Percentiles rank a stretch among this genome's conserved stretches.
Conservation (phyloP, 2,888 invertebrate species). For the Mactromeris polynyma region DNA sequence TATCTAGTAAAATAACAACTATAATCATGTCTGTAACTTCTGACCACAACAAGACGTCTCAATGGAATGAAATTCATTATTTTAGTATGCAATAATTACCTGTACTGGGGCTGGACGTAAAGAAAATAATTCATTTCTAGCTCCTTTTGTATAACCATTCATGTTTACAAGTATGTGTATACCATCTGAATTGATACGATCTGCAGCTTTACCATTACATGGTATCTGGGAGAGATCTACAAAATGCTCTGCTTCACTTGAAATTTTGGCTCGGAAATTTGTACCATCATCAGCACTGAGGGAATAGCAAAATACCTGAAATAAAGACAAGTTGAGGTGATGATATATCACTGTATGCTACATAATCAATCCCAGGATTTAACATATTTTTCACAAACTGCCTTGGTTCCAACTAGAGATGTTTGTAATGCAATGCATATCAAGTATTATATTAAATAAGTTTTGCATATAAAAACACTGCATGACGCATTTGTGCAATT, state of each 20-base stretch:
- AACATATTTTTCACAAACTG: too few species aligned
- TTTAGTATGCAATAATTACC: conserved; percentile 88
- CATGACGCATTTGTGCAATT: too few species aligned
- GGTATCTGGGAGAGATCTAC: conserved; percentile 95
- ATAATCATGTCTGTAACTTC: too few species aligned
- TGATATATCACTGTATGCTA: too few species aligned
- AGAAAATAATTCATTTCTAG: conserved; percentile 99
- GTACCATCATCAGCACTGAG: conserved; percentile 98
- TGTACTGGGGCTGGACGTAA: conserved; percentile 98
- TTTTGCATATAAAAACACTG: too few species aligned
- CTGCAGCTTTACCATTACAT: conserved; percentile 98
- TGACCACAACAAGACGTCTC: too few species aligned
- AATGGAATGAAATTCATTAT: neutral
- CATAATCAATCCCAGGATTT: too few species aligned
- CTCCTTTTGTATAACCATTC: conserved; percentile 99
- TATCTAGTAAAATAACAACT: too few species aligned
- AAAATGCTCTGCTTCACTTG: conserved; percentile 97
- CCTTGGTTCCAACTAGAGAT: too few species aligned
- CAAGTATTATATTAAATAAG: too few species aligned
- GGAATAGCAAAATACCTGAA: conserved; percentile 90
- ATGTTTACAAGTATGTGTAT: conserved; percentile 99
- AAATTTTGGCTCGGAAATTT: conserved; percentile 97
- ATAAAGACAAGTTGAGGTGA: too few species aligned
- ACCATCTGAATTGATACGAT: conserved; percentile 95
- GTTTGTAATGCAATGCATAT: too few species aligned